Evolutionary conservation across 2,113 vertebrate genomes (phyloP).

Genomic region (Ceuthmochares aereus): DNA sequence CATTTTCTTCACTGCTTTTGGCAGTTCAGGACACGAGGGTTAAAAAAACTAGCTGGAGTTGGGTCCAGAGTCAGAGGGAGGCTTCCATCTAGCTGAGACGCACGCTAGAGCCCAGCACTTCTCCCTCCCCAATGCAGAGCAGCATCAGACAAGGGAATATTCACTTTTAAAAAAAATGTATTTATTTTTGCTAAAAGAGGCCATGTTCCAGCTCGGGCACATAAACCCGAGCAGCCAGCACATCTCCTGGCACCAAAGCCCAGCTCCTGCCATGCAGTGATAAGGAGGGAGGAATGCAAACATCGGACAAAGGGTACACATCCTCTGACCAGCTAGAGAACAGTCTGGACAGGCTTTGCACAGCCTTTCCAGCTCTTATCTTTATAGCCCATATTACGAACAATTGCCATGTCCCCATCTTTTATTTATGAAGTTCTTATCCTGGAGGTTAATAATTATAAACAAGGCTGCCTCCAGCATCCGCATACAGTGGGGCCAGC

Average conservation of each 20-base stretch:
- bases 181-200: neutral
- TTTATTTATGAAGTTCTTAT: neutral
- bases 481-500: fast-evolving
- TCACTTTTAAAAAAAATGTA: neutral
- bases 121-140: neutral
- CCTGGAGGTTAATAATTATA: neutral
- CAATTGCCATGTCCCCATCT: neutral
- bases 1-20: neutral
- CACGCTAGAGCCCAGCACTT: neutral
- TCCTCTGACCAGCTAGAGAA: neutral
- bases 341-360: neutral
- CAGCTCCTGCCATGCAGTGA: neutral
- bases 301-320: neutral
- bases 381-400: neutral
- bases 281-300: neutral
- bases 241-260: neutral
- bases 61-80: neutral
- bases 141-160: neutral
- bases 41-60: neutral
- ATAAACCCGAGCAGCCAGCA: neutral
- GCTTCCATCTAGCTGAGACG: fast-evolving
- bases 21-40: neutral
- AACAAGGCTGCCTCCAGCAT: neutral
- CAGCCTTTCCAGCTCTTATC: slow-evolving; percentile 21
- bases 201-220: neutral